Evolutionary conservation across 2,797 vertebrate genomes (phyloP).

Genomic region (Miichthys miiuy): DNA sequence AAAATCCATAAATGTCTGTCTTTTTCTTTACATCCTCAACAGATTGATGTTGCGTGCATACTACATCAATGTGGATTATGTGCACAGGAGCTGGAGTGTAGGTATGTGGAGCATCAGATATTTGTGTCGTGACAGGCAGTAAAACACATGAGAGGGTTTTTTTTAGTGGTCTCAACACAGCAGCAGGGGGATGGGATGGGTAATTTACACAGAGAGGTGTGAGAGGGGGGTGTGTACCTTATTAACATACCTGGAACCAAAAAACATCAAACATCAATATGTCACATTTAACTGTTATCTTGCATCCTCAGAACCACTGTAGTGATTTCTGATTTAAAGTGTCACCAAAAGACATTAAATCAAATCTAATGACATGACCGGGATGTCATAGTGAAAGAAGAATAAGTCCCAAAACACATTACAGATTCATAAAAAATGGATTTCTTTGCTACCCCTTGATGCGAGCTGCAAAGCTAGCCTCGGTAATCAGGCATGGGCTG

Average conservation of each 20-base stretch:
- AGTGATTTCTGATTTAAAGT: constrained; percentile 14
- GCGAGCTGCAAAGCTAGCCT: constrained; percentile 21
- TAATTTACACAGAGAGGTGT: constrained; percentile 45
- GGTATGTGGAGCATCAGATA: constrained; percentile 30
- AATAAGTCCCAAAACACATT: constrained; percentile 27
- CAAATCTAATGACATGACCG: constrained; percentile 10
- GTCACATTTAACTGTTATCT: not conserved
- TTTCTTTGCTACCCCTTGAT: constrained; percentile 16
- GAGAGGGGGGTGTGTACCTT: constrained; percentile 34
- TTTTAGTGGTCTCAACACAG: constrained; percentile 35
- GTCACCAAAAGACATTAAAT: constrained; percentile 20
- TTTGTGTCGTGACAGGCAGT: constrained; percentile 44
- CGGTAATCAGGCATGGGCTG: constrained; percentile 43
- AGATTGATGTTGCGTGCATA: constrained; percentile 25
- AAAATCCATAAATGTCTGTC: constrained; percentile 12
- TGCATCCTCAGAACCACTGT: constrained; percentile 1
- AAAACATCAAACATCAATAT: constrained; percentile 15
- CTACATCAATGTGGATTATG: constrained; percentile 6
- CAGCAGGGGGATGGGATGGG: constrained; percentile 47
- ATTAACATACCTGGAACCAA: constrained; percentile 39
- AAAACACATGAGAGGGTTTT: constrained; percentile 28
- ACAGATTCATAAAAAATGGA: constrained; percentile 27
- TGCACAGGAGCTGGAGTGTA: constrained; percentile 17
- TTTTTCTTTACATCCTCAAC: constrained; percentile 13
- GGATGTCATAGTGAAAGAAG: constrained; percentile 10